Evolutionary conservation across 92 coral and sea anemone genomes (phyloP), one percentile per base, ranked within the genome.

Genomic region (Desmophyllum pertusum): DNA sequence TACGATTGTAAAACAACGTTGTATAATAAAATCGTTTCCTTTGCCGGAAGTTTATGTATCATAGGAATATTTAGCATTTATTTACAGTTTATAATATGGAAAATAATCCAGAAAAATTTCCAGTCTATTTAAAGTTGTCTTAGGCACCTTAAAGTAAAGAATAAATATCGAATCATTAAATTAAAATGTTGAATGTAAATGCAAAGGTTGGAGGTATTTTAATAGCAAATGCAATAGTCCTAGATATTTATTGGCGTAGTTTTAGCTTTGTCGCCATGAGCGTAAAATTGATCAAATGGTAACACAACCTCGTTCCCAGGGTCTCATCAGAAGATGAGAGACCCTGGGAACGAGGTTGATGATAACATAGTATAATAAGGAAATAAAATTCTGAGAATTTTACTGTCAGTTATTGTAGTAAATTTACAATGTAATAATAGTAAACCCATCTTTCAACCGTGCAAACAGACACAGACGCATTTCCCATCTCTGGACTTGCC

Each of bases 201-300:
- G 11, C 3, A 29, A 62, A 36, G 81, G 43, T 21, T 57, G 23
- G n/a, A 59, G 19, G 83, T 78, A 63, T 78, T 78, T 78, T 64
- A 78, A 78, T 7, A 78, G 59, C 41, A 39, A 59, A 37, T 57
- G 80, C 11, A 10, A 57, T 41, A 35, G 27, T 77, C 36, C 38
- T 40, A 10, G n/a, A 62, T 78, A 78, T 78, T 78, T 62, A 64
- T 57, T 77, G 70, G 57, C 71, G n/a, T 33, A 35, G 70, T 61
- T 25, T 6, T 38, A 55, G 39, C 15, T 52, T 40, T 77, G 71
- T 39, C 37, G 71, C 38, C 79, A 48, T 75, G n/a, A n/a, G 57
- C 21, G 31, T 42, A 39, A n/a, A n/a, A 23, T 18, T 75, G 79
- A 33, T 75, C 66, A 75, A 72, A 17, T 72, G 36, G 35, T n/a